Base-by-base conservation (phyloP, 2,888 invertebrate genomes). In the Euspilapteryx auroguttella region DNA sequence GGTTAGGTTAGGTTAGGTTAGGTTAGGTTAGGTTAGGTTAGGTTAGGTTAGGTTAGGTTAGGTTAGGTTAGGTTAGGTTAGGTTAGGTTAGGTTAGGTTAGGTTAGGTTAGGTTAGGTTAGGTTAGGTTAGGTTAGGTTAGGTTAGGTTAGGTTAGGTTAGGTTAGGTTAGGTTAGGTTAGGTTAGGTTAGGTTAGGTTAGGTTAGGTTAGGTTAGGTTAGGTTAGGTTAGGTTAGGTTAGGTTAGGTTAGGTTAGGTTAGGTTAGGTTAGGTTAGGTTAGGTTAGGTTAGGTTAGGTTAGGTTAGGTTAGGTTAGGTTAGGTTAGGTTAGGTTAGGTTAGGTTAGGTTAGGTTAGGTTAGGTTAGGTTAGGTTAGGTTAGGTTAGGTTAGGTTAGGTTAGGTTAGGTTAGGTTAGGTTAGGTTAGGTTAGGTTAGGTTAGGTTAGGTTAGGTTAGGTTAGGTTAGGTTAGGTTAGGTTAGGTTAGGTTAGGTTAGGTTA, bases 371-470 rank as follows among this genome's bases (percentile, higher is more conserved):
- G 32, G 32, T 15, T n/a, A n/a, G n/a, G n/a, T n/a, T n/a, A n/a
- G n/a, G n/a, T 27, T 32, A 28, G 28, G 32, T 27, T 32, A 28
- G 30, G 32, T 30, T 32, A 32, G 31, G 32, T 32, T 32, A 30
- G 23, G 28, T 32, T 29, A 29, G 32, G 32, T 30, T 26, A 26
- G 24, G 10, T 31, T 27, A 25, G 25, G 31, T 32, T 29, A 32
- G 32, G 32, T 32, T 32, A 32, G 32, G 32, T 32, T 32, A 32
- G 32, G 32, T 32, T 32, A 32, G 32, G 32, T 32, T 32, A 32
- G 32, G 32, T 32, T 32, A 32, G 32, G 32, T 32, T 32, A 32
- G 32, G 32, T 32, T 32, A 32, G 32, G 32, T 32, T 32, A 32
- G 32, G 32, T 32, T 32, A 32, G 32, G 32, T 32, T 32, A 32